These are phyloP conservation scores for Tetragonisca angustula DNA, from an alignment of 2,888 invertebrate genomes.

Conservation along the genomic window DNA sequence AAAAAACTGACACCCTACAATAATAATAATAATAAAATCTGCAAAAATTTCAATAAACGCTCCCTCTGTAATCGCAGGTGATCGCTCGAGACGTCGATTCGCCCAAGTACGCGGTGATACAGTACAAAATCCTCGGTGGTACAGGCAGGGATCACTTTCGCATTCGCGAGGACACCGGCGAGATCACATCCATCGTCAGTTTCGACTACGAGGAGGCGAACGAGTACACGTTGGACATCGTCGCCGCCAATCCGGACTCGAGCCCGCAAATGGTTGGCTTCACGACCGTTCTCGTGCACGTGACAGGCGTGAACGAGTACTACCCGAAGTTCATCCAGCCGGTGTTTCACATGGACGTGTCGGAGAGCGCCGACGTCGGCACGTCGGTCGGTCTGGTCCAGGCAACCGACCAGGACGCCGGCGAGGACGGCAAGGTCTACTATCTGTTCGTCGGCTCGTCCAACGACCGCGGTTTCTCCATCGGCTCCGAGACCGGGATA, in stretches of 20 bases:
- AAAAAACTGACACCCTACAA: too few species aligned
- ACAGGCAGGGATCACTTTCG: conserved; percentile 90
- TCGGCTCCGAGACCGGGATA: conserved; percentile 93
- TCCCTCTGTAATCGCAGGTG: conserved; percentile 81
- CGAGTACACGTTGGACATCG: conserved; percentile 90
- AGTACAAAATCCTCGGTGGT: conserved; percentile 92
- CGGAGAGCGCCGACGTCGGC: conserved; percentile 95
- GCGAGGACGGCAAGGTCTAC: conserved; percentile 94
- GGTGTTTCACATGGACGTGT: conserved; percentile 96
- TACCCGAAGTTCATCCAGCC: conserved; percentile 95
- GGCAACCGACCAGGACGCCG: conserved; percentile 95
- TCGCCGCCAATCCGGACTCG: conserved; percentile 95
- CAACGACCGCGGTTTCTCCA: conserved; percentile 95
- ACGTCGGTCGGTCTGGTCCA: conserved; percentile 93
- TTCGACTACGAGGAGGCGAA: conserved; percentile 95
- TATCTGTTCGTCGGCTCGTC: conserved; percentile 97
- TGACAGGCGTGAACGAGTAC: conserved; percentile 95
- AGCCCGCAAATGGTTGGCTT: conserved; percentile 88
- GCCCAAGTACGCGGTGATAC: conserved; percentile 93
- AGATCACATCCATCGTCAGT: conserved; percentile 89
- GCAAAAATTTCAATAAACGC: too few species aligned
- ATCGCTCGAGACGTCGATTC: conserved; percentile 94
- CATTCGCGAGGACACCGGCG: conserved; percentile 91
- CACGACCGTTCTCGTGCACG: conserved; percentile 89
- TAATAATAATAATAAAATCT: too few species aligned